These are phyloP conservation scores for Labroides dimidiatus DNA, from an alignment of 2,797 vertebrate species.

Conservation along the genomic window DNA sequence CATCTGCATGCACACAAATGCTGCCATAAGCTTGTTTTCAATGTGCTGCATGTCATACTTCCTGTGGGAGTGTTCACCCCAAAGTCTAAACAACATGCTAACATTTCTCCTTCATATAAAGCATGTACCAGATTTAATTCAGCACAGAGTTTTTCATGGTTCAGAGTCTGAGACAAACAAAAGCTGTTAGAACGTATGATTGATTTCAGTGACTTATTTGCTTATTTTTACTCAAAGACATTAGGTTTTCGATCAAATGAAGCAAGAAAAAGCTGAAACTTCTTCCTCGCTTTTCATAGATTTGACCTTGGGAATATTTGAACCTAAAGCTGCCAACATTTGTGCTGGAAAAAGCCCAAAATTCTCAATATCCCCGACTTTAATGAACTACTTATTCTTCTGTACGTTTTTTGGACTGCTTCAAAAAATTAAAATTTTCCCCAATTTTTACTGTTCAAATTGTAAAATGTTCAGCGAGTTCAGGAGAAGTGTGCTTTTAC, in stretches of 20 bases:
- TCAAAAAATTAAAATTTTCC: too few species aligned
- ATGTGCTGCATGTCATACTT: conserved; percentile 6
- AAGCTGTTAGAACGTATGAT: background rate
- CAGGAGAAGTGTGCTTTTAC: too few species aligned
- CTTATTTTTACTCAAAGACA: background rate
- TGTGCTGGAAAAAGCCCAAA: background rate
- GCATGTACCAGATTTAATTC: background rate
- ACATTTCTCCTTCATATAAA: background rate
- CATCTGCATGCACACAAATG: background rate
- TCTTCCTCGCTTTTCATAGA: background rate
- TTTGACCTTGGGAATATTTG: background rate
- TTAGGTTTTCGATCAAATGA: background rate
- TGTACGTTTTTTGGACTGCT: too few species aligned
- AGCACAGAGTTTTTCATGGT: background rate
- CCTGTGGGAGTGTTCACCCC: background rate
- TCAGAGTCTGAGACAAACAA: background rate
- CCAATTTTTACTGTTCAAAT: too few species aligned
- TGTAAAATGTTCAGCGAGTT: too few species aligned
- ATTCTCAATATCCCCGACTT: background rate
- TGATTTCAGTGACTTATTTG: too few species aligned
- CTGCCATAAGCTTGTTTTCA: background rate
- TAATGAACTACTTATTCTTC: too few species aligned
- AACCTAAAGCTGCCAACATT: background rate
- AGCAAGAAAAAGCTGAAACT: background rate
- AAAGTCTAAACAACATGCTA: background rate